phyloP scores from a whole-genome alignment of 2,888 invertebrate species.

The Drosophila merina region DNA sequence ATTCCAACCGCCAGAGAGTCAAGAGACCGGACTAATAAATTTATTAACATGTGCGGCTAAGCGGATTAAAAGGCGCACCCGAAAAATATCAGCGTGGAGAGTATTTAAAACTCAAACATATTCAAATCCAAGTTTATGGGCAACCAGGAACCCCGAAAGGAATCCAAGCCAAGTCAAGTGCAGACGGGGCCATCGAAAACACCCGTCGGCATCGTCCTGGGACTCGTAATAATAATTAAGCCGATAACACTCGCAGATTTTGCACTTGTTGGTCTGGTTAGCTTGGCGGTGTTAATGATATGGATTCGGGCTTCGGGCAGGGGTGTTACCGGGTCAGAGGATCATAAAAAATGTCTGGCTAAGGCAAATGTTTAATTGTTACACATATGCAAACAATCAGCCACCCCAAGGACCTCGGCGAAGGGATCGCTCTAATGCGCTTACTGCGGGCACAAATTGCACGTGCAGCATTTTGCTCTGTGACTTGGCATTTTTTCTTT shows the following conservation, averaged over 20 bases:
- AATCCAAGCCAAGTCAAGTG: conserved; percentile 58
- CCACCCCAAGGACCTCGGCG: conserved; percentile 58
- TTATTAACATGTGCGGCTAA: conserved; percentile 76
- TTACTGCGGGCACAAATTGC: conserved; percentile 69
- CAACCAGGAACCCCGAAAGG: conserved; percentile 55
- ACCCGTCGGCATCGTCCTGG: conserved; percentile 65
- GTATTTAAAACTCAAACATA: conserved; percentile 74
- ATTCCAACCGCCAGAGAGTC: conserved; percentile 2
- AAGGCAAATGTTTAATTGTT: conserved; percentile 75
- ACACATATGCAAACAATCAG: conserved; percentile 78
- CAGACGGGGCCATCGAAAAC: conserved; percentile 54
- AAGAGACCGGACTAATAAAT: conserved; percentile 38
- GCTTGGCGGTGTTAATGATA: conserved; percentile 65
- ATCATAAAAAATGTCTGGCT: conserved; percentile 71
- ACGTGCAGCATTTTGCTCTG: conserved; percentile 65
- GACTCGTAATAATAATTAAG: conserved; percentile 79
- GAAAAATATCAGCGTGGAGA: conserved; percentile 45
- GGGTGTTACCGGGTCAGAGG: conserved; percentile 7
- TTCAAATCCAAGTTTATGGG: conserved; percentile 78
- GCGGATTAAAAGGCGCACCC: conserved; percentile 61
- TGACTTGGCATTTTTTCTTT: conserved; percentile 58
- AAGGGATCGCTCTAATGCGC: conserved; percentile 65
- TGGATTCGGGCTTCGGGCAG: conserved; percentile 6
- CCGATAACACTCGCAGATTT: conserved; percentile 79
- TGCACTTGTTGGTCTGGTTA: conserved; percentile 66